Evolutionary conservation across 2,797 vertebrate species (phyloP).

Genomic region (Leucoraja ocellata): DNA sequence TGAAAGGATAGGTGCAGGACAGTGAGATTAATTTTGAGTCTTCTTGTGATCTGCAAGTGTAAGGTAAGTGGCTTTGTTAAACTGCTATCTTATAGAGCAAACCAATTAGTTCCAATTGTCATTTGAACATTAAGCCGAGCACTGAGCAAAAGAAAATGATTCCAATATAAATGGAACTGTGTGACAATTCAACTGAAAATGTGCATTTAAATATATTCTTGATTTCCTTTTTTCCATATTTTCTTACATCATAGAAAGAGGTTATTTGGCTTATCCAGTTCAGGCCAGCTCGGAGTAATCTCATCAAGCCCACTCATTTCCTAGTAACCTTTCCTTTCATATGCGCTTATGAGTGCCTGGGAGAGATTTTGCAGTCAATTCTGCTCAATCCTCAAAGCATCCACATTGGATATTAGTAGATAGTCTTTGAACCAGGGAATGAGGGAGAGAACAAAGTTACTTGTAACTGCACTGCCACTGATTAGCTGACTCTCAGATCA

Average conservation of each 20-base stretch:
- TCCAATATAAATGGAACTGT: background rate
- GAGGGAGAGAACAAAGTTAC: background rate
- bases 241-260: too few relatives aligned
- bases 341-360: background rate
- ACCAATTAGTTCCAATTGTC: background rate
- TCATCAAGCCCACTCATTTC: too few relatives aligned
- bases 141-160: background rate
- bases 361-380: background rate
- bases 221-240: too few relatives aligned
- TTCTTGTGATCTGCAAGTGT: too few relatives aligned
- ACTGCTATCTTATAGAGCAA: background rate
- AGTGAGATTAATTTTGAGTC: too few relatives aligned
- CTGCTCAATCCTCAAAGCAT: background rate
- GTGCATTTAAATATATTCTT: background rate
- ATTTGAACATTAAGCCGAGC: background rate
- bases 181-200: background rate
- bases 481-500: background rate
- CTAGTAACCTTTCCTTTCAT: too few relatives aligned
- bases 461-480: background rate
- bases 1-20: too few relatives aligned
- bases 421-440: background rate
- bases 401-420: background rate
- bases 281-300: too few relatives aligned
- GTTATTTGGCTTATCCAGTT: too few relatives aligned
- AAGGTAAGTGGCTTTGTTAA: too few relatives aligned